Base-by-base conservation (phyloP, 2,113 vertebrate genomes). In the Elephas maximus region DNA sequence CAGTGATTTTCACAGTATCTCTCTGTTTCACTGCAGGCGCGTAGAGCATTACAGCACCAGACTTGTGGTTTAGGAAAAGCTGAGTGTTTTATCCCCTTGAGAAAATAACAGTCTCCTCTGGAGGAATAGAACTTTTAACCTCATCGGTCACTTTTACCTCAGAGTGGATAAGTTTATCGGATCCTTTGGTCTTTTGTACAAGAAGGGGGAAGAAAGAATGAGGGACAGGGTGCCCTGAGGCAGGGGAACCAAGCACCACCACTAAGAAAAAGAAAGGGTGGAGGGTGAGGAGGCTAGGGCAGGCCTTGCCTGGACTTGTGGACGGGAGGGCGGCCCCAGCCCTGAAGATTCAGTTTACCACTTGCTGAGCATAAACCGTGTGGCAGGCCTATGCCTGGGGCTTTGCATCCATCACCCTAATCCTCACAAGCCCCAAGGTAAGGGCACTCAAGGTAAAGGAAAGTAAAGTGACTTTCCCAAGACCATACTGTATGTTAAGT, bases 41-140 rank as follows among this genome's bases (percentile, higher is more conserved):
- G 5, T 15, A 17, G 57, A 44, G 23, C 20, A 23, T 10, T 44
- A 51, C 5, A 73, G 37, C 41, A 51, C 67, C 74, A 71, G 60
- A 23, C 37, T 62, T 90, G 53, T 57, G 53, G 30, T 45, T 26
- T 12, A 88, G 78, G 81, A 78, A 74, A 73, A 91, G 37, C 37
- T 44, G 95, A 87, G 48, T 14, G 45, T 57, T 84, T 85, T 24
- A 71, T 85, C 24, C 24, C 24, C 74, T 86, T 85, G 28, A 79
- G 73, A 93, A 93, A 97, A 82, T 53, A 44, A 24, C 65, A 81
- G 15, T 65, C 20, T 24, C 78, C 57, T 62, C 33, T 76, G n/a
- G 45, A 93, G 18, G 23, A 91, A 65, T 8, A 41, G 23, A 20
- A 23, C 48, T 44, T 85, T 86, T 79, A 88, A 96, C 37, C 41